These are phyloP conservation scores for Eubasilissa splendida DNA, from an alignment of 2,888 invertebrate genomes.

Conservation along the genomic window DNA sequence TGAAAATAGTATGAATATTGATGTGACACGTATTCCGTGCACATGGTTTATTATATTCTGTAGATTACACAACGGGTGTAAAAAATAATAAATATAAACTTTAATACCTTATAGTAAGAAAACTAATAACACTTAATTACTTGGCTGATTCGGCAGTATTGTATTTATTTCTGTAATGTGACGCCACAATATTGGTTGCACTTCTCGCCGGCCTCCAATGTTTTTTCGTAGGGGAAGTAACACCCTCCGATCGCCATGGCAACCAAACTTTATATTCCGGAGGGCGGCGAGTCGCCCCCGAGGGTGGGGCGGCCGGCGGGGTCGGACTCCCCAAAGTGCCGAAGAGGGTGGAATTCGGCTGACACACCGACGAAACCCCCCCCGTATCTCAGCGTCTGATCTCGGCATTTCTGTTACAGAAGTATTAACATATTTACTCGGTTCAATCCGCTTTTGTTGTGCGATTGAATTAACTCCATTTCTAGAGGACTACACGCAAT, in stretches of 20 bases:
- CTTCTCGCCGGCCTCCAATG: slow-evolving; percentile 5
- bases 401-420: slow-evolving; percentile 54
- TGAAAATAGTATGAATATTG: no score
- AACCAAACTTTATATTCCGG: slow-evolving; percentile 68
- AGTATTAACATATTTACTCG: slow-evolving; percentile 3
- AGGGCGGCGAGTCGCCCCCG: slow-evolving; percentile 63
- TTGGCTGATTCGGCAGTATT: no score
- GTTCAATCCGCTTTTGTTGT: neutral
- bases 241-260: slow-evolving; percentile 67
- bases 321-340: slow-evolving; percentile 38
- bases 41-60: no score
- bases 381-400: slow-evolving; percentile 7
- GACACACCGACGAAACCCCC: slow-evolving; percentile 55
- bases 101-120: no score
- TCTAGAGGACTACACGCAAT: no score
- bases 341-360: slow-evolving; percentile 58
- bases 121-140: no score
- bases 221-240: slow-evolving; percentile 59
- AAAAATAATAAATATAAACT: no score
- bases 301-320: slow-evolving; percentile 59
- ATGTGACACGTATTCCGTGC: no score
- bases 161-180: no score
- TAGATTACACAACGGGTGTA: no score
- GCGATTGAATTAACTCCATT: no score
- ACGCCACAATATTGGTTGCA: slow-evolving; percentile 16